Percentiles rank a stretch among this genome's conserved stretches.
Conservation (phyloP, 2,113 vertebrate species). For the Notechis scutatus region DNA sequence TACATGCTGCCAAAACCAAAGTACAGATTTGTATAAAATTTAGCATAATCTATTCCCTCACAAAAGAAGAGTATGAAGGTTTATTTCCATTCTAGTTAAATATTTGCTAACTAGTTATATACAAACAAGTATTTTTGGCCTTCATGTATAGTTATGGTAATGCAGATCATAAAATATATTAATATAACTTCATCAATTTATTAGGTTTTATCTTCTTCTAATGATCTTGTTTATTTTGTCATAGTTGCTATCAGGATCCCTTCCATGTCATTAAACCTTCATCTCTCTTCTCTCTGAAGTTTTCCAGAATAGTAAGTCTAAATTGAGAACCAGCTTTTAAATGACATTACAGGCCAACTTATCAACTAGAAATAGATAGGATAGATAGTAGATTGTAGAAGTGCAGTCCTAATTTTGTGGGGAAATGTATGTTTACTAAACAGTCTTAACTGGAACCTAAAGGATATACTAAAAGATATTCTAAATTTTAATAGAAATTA, state of each 20-base stretch:
- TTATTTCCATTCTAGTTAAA: neutral
- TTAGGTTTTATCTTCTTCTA: too few species aligned
- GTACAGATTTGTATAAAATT: neutral
- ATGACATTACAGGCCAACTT: neutral
- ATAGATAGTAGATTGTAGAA: neutral
- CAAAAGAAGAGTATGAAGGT: neutral
- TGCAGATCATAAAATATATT: neutral
- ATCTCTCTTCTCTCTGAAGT: neutral
- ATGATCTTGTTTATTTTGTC: too few species aligned
- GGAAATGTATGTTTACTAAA: neutral
- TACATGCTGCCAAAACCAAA: neutral
- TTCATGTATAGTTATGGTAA: neutral
- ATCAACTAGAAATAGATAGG: neutral
- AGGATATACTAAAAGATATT: neutral
- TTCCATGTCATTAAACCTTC: too few species aligned
- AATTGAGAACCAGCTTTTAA: neutral
- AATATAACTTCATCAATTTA: too few species aligned
- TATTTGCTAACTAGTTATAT: neutral
- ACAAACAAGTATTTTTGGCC: too few species aligned
- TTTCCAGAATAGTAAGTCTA: neutral
- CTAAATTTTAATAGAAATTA: neutral
- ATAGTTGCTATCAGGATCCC: too few species aligned
- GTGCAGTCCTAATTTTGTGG: too few species aligned
- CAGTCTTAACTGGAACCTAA: neutral
- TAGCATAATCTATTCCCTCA: neutral